phyloP scores from a whole-genome alignment of 2,797 vertebrate genomes.

The Tiaroga cobitis region DNA sequence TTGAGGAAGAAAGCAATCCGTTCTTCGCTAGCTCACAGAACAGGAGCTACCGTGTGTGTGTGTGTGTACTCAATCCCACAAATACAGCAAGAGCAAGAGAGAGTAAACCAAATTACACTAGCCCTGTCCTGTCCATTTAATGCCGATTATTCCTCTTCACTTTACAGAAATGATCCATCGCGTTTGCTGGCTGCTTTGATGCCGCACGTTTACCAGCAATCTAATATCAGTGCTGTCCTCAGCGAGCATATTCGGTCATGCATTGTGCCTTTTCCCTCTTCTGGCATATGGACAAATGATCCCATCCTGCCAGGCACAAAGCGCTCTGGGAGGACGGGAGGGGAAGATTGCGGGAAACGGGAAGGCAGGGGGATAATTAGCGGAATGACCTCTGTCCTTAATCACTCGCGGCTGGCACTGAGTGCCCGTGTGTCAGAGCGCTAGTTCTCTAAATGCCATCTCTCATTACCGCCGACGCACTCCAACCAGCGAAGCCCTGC shows the following conservation, averaged over 20 bases:
- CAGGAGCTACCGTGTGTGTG: not conserved
- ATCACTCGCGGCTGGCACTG: slow-evolving; percentile 80
- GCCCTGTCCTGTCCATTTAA: slow-evolving; percentile 39
- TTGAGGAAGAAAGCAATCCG: slow-evolving; percentile 54
- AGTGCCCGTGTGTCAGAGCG: slow-evolving; percentile 80
- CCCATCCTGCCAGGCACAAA: slow-evolving; percentile 46
- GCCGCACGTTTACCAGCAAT: slow-evolving; percentile 24
- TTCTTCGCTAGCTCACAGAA: slow-evolving; percentile 17
- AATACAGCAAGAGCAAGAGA: slow-evolving; percentile 4
- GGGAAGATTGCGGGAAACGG: slow-evolving; percentile 66
- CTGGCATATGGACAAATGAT: slow-evolving; percentile 41
- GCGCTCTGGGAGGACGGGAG: slow-evolving; percentile 26
- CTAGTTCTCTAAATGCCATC: slow-evolving; percentile 83
- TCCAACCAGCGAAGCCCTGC: not conserved
- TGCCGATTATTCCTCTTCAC: slow-evolving; percentile 24
- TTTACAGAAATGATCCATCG: slow-evolving; percentile 21
- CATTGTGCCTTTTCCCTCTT: slow-evolving; percentile 26
- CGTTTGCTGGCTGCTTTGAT: not conserved
- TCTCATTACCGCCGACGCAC: slow-evolving; percentile 75
- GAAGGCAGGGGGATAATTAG: slow-evolving; percentile 82
- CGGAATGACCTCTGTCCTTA: slow-evolving; percentile 82
- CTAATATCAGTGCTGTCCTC: slow-evolving; percentile 35
- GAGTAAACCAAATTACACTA: slow-evolving; percentile 33
- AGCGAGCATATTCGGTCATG: slow-evolving; percentile 26
- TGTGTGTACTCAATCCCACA: not conserved